Base-by-base conservation (phyloP, 2,888 invertebrate species). In the Ormyrus thymus region DNA sequence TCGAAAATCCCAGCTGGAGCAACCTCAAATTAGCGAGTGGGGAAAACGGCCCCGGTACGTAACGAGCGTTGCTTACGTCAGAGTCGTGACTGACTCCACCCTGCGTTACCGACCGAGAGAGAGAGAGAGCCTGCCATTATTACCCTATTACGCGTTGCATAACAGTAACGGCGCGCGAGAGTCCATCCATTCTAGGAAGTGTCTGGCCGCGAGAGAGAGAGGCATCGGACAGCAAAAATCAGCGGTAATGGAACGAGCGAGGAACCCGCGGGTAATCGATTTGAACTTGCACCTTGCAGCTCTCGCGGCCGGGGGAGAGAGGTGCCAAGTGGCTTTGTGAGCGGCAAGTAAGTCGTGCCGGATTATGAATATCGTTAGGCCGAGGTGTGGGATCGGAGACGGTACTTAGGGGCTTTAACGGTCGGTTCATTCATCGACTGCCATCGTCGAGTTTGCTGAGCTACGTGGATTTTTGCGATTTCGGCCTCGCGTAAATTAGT, bases 101-200 rank as follows among this genome's bases (percentile, higher is more conserved):
- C 89, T 87, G 84, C 83, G 85, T 87, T 88, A 85, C 86, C 85
- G 83, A 82, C 82, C 83, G 81, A 83, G 79, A 62, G 59, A 77
- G 29, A 55, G 46, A 45, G 82, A 82, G 84, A 82, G 81, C 80
- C 82, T 83, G 86, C 87, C 88, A 89, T 89, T 89, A 89, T 89
- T 89, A 88, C 84, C 87, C 87, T 86, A 89, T 89, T 89, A 89
- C 86, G 84, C 86, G 85, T 89, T 89, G 89, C 89, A 87, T 87
- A 89, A 89, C 86, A 87, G 89, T 70, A 80, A 76, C 65, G 51
- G 73, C 56, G 56, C 74, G 64, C 65, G 62, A 51, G 11, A 71
- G 11, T 58, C 66, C 11, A 29, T 56, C 8, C 65, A 68, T 29
- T n/a, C 78, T 75, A 75, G 79, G 75, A 74, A 79, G 77, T 77